These are phyloP conservation scores for Penaeus monodon DNA, from an alignment of 2,888 invertebrate species.

Conservation along the genomic window DNA sequence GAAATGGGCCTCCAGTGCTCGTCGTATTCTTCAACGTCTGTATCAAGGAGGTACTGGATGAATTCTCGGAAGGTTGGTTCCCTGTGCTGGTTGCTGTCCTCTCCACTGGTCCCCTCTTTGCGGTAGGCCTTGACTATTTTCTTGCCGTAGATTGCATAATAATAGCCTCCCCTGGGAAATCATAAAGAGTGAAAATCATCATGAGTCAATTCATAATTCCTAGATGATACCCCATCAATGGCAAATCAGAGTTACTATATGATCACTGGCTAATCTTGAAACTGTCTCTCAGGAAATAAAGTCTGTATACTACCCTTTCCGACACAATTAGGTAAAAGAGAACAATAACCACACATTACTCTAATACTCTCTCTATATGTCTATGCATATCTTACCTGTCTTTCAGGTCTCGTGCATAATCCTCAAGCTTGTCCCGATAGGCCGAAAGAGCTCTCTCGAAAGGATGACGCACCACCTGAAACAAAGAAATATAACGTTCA, in stretches of 20 bases:
- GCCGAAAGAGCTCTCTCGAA: slow-evolving; percentile 43
- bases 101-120: not conserved
- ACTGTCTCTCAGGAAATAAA: too few species aligned
- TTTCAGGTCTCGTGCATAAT: slow-evolving; percentile 43
- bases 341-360: not conserved
- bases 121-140: slow-evolving; percentile 53
- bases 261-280: too few species aligned
- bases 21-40: slow-evolving; percentile 54
- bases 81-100: not conserved
- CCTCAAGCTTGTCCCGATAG: slow-evolving; percentile 45
- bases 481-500: not conserved
- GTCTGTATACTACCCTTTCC: too few species aligned
- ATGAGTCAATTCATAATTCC: too few species aligned
- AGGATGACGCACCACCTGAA: slow-evolving; percentile 43
- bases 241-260: too few species aligned
- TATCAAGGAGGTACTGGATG: slow-evolving; percentile 56
- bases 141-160: slow-evolving; percentile 55
- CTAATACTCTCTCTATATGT: not conserved
- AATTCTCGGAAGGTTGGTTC: slow-evolving; percentile 58
- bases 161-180: slow-evolving; percentile 55
- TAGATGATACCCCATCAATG: too few species aligned
- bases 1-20: slow-evolving; percentile 57
- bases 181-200: not conserved
- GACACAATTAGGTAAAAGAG: too few species aligned
- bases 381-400: slow-evolving; percentile 26